These are phyloP conservation scores for Microcaecilia unicolor DNA, from an alignment of 2,797 vertebrate genomes.

Conservation along the genomic window DNA sequence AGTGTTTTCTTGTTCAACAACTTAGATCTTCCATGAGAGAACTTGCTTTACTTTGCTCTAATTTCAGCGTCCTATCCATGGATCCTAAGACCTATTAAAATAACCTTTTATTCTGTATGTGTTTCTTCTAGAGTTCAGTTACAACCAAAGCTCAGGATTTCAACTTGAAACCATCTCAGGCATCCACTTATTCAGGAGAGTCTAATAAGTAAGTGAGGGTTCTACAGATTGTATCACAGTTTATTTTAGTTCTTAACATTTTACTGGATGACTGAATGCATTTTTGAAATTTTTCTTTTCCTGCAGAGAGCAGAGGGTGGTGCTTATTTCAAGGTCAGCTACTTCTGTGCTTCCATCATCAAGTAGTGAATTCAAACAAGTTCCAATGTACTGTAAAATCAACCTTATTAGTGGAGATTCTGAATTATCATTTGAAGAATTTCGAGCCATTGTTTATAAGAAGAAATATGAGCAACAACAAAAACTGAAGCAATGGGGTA, in stretches of 20 bases:
- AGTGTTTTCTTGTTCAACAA: too few species aligned
- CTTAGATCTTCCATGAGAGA: too few species aligned
- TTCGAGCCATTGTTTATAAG: conserved; percentile 53
- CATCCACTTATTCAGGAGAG: conserved; percentile 11
- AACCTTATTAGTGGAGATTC: conserved; percentile 62
- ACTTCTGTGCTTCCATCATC: conserved; percentile 15
- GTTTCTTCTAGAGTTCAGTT: not conserved
- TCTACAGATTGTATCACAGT: not conserved
- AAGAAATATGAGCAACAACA: conserved; percentile 41
- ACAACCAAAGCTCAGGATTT: not conserved
- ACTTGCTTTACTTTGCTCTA: too few species aligned
- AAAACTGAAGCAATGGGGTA: conserved; percentile 54
- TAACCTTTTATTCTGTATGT: too few species aligned
- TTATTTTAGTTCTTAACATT: not conserved
- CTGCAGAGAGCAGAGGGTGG: conserved; percentile 29
- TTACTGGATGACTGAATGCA: not conserved
- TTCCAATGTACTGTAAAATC: conserved; percentile 63
- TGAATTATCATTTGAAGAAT: conserved; percentile 70
- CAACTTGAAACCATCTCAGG: not conserved
- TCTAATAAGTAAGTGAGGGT: conserved; percentile 40
- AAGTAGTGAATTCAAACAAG: conserved; percentile 8
- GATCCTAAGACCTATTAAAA: too few species aligned
- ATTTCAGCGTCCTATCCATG: too few species aligned
- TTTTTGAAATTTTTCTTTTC: not conserved
- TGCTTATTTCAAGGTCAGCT: conserved; percentile 54